Evolutionary conservation across 2,113 vertebrate genomes (phyloP).

Genomic region (Myrmecophaga tridactyla): DNA sequence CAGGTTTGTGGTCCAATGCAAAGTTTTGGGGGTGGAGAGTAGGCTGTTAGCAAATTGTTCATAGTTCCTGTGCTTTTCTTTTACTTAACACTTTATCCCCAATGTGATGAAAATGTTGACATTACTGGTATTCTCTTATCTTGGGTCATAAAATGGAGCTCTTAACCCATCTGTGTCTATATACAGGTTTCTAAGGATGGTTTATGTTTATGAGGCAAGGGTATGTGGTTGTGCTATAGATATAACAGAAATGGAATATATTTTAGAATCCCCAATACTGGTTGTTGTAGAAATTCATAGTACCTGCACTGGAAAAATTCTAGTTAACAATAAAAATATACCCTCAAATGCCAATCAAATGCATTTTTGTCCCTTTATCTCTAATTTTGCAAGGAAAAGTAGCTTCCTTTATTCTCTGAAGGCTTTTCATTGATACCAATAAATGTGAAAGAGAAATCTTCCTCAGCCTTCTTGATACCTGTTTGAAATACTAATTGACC

Average conservation of each 20-base stretch:
- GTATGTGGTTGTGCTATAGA: not conserved
- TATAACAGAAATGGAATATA: not conserved
- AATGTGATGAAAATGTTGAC: not conserved
- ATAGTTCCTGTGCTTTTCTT: not conserved
- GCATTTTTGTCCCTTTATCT: constrained; percentile 24
- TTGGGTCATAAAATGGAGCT: not conserved
- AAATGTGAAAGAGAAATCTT: constrained; percentile 38
- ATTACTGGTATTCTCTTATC: not conserved
- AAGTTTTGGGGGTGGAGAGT: not conserved
- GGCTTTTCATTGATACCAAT: not conserved
- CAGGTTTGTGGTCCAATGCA: not conserved
- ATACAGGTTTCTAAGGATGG: not conserved
- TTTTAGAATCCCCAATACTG: not conserved
- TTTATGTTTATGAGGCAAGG: constrained; percentile 6
- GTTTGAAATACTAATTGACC: constrained; percentile 56
- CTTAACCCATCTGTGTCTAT: not conserved
- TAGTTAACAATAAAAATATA: not conserved
- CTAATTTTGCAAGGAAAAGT: constrained; percentile 32
- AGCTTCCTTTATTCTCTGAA: constrained; percentile 32
- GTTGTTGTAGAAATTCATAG: not conserved
- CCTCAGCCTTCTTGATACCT: constrained; percentile 16
- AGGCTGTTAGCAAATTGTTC: not conserved
- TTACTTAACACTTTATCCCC: not conserved
- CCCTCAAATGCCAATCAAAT: not conserved
- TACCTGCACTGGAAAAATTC: not conserved